These are phyloP conservation scores for Hydra vulgaris DNA, from an alignment of 30 jellyfish, hydroid and myxozoan genomes.

Conservation along the genomic window DNA sequence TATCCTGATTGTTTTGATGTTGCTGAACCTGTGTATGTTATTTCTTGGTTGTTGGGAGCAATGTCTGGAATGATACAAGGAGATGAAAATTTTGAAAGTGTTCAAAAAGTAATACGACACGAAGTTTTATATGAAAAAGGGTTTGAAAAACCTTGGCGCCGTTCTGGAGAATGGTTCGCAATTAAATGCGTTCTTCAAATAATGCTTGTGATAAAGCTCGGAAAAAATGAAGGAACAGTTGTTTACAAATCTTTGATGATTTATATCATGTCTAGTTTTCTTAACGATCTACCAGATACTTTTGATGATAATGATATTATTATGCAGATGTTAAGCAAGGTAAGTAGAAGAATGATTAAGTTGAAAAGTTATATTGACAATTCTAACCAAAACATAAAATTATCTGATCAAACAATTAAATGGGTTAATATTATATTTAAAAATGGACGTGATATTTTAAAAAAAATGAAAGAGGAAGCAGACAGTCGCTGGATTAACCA, in stretches of 20 bases:
- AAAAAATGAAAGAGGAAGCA: background rate
- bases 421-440: background rate
- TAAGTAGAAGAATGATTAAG: background rate
- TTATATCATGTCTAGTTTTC: background rate
- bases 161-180: background rate
- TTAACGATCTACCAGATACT: background rate
- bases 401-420: no score
- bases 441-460: background rate
- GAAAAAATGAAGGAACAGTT: background rate
- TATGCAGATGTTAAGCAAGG: background rate
- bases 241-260: background rate
- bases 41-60: background rate
- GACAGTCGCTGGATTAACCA: background rate
- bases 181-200: background rate
- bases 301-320: background rate
- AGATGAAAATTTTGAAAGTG: background rate
- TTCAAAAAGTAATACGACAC: background rate
- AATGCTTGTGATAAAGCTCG: background rate
- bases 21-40: background rate
- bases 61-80: background rate
- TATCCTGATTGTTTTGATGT: background rate
- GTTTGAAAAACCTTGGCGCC: background rate
- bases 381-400: background rate
- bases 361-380: background rate
- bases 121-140: background rate